Evolutionary conservation across 2,797 vertebrate genomes (phyloP).

Genomic region (Borostomias antarcticus): DNA sequence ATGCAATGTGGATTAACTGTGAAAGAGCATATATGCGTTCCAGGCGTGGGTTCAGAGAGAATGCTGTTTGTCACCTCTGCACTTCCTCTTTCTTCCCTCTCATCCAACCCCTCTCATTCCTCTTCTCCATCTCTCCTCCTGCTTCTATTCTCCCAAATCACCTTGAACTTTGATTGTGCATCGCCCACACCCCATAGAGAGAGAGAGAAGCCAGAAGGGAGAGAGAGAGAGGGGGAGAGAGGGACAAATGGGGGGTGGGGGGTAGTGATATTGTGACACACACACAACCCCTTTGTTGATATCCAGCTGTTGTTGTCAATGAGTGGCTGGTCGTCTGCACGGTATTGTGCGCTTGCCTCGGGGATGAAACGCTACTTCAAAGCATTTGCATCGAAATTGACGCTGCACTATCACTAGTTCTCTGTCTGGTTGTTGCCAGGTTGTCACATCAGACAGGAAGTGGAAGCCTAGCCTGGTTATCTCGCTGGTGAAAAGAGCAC

Average conservation of each 20-base stretch:
- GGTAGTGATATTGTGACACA: constrained; percentile 52
- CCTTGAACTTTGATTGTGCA: constrained; percentile 16
- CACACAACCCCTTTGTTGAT: constrained; percentile 46
- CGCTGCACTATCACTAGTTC: constrained; percentile 23
- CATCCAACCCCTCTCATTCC: no score
- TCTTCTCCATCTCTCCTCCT: background rate
- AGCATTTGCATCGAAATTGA: constrained; percentile 24
- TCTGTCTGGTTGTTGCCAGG: constrained; percentile 2
- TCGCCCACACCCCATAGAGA: constrained; percentile 42
- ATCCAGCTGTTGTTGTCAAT: constrained; percentile 40
- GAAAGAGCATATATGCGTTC: no score
- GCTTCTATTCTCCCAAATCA: constrained; percentile 33
- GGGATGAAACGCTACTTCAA: constrained; percentile 24
- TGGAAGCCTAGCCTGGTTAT: background rate
- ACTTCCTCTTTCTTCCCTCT: no score
- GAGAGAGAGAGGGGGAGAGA: background rate
- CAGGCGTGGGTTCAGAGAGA: no score
- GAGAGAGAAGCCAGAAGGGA: background rate
- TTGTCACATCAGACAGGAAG: background rate
- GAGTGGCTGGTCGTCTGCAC: constrained; percentile 29
- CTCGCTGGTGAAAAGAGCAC: constrained; percentile 2
- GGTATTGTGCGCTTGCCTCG: constrained; percentile 34
- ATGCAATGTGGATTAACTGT: constrained; percentile 35
- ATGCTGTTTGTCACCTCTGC: no score
- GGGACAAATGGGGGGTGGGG: constrained; percentile 14